Conservation (phyloP, 2,888 invertebrate species). For the Sepiola atlantica region DNA sequence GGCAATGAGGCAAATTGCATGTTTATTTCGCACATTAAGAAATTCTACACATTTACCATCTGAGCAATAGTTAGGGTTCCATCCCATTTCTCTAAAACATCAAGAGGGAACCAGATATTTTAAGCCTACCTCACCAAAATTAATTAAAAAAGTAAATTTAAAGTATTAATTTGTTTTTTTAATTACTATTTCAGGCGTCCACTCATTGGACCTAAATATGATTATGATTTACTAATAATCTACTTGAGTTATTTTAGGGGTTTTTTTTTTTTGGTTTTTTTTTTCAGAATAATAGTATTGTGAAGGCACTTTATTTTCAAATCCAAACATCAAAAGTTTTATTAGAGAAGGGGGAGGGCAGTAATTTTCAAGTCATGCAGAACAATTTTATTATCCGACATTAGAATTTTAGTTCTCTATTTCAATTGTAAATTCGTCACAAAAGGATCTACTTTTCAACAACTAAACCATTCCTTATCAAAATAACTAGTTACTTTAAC, state of each 20-base stretch:
- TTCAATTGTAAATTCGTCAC: too few species aligned
- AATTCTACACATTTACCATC: too few species aligned
- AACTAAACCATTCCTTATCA: too few species aligned
- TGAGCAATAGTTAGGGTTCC: too few species aligned
- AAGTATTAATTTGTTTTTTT: not conserved
- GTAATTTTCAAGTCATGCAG: too few species aligned
- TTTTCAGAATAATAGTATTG: not conserved
- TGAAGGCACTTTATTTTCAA: not conserved
- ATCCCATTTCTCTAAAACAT: not conserved
- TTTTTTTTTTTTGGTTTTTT: not conserved
- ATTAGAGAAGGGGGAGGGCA: not conserved
- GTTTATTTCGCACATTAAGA: too few species aligned
- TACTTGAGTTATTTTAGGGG: not conserved
- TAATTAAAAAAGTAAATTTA: too few species aligned
- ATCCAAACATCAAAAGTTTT: not conserved
- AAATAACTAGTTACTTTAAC: too few species aligned
- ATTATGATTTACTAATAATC: not conserved
- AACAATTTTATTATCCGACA: too few species aligned
- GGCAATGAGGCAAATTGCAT: too few species aligned
- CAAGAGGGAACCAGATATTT: not conserved
- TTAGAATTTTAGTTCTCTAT: too few species aligned
- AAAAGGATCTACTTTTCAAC: too few species aligned
- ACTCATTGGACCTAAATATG: not conserved
- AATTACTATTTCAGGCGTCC: not conserved
- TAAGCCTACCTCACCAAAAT: not conserved